Percentiles rank a stretch among this genome's conserved stretches.
phyloP scores from a whole-genome alignment of 2,888 invertebrate genomes.

The Scaptomyza polygonia region DNA sequence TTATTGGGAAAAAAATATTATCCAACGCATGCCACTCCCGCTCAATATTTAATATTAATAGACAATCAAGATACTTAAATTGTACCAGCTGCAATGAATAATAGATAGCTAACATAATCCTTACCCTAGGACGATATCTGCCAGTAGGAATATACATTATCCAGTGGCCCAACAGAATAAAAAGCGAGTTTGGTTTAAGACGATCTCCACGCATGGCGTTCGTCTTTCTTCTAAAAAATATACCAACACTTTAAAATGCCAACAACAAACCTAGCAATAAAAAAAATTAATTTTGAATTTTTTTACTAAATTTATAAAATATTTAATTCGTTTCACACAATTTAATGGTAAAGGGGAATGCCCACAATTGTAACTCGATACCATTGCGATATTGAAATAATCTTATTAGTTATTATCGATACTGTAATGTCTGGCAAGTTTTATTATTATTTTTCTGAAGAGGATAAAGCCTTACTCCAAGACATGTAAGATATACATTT shows the following conservation, averaged over 20 bases:
- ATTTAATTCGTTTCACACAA: not conserved
- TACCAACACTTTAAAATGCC: not conserved
- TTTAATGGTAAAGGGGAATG: constrained; percentile 9
- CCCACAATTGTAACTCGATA: constrained; percentile 19
- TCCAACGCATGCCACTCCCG: not conserved
- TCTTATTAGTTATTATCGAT: constrained; percentile 27
- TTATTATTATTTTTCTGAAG: constrained; percentile 30
- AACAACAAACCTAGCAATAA: not conserved
- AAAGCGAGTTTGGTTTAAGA: not conserved
- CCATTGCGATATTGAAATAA: constrained; percentile 11
- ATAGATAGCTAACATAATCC: not conserved
- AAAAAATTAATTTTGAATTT: not conserved
- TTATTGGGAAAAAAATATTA: not conserved
- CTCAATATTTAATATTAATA: not conserved
- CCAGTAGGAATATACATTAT: not conserved
- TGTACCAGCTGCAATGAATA: not conserved
- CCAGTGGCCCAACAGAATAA: not conserved
- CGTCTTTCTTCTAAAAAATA: constrained; percentile 1
- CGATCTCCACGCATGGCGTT: not conserved
- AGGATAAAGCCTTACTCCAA: not conserved
- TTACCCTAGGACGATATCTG: not conserved
- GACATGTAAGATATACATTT: constrained; percentile 1
- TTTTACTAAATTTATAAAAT: not conserved
- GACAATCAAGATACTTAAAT: not conserved
- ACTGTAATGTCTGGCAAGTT: constrained; percentile 1